Evolutionary conservation across 1,140 invertebrate species (phyloP).

Genomic region (Heliothis subflexa): DNA sequence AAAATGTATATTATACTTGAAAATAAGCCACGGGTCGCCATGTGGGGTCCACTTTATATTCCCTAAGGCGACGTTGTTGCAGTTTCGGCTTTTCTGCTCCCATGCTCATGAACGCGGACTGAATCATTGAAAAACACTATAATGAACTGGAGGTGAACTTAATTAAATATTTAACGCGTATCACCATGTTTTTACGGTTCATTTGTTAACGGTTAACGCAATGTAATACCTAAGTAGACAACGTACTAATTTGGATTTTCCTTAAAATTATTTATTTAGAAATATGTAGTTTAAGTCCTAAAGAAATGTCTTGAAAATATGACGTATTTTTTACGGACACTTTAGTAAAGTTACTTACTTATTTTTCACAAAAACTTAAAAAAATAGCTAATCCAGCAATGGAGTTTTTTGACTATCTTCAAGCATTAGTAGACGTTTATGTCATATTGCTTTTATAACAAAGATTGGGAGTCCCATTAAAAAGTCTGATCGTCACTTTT

Average conservation of each 20-base stretch:
- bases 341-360: too few species aligned
- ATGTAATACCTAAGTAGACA: too few species aligned
- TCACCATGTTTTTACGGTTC: constrained; percentile 19
- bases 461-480: not conserved
- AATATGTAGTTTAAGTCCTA: too few species aligned
- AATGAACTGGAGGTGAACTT: constrained; percentile 25
- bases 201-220: too few species aligned
- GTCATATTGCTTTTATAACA: constrained; percentile 14
- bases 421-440: not conserved
- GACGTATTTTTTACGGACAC: too few species aligned
- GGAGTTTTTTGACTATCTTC: too few species aligned
- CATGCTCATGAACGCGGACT: constrained; percentile 35
- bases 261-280: too few species aligned
- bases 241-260: too few species aligned
- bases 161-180: constrained; percentile 35
- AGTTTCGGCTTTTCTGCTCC: constrained; percentile 38
- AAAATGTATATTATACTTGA: constrained; percentile 6
- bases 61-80: constrained; percentile 7
- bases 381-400: too few species aligned
- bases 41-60: constrained; percentile 50
- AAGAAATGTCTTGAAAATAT: not conserved
- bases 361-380: too few species aligned
- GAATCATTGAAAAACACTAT: constrained; percentile 33
- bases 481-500: constrained; percentile 11
- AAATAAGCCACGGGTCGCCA: constrained; percentile 9